Evolutionary conservation across 2,888 invertebrate species (phyloP).

Genomic region (Himalopsyche anomala): DNA sequence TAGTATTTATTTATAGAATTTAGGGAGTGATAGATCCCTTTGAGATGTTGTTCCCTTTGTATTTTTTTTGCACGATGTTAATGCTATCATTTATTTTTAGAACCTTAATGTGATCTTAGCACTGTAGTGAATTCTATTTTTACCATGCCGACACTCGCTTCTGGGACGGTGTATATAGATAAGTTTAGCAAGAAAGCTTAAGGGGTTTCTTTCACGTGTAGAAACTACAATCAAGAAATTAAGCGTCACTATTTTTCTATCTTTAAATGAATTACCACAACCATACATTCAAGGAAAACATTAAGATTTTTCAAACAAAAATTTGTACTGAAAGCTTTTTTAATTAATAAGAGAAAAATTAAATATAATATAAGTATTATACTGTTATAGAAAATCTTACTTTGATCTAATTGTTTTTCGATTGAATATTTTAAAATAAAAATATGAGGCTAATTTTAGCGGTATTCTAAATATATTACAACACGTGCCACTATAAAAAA

Average conservation of each 20-base stretch:
- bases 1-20: not conserved
- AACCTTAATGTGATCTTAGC: conserved; percentile 6
- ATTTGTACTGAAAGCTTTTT: too few relatives aligned
- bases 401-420: too few relatives aligned
- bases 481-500: too few relatives aligned
- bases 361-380: too few relatives aligned
- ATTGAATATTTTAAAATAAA: too few relatives aligned
- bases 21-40: not conserved
- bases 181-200: not conserved
- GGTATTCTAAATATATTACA: too few relatives aligned
- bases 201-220: not conserved
- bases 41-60: not conserved
- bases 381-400: too few relatives aligned
- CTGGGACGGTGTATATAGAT: not conserved
- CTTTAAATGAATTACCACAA: too few relatives aligned
- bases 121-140: conserved; percentile 26
- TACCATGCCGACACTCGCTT: not conserved
- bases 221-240: not conserved
- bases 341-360: too few relatives aligned
- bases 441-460: too few relatives aligned
- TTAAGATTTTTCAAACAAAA: too few relatives aligned
- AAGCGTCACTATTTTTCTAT: not conserved
- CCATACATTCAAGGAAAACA: too few relatives aligned
- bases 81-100: not conserved
- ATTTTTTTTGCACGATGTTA: not conserved